Base-by-base conservation (phyloP, 2,113 vertebrate genomes). In the Istiophorus platypterus region DNA sequence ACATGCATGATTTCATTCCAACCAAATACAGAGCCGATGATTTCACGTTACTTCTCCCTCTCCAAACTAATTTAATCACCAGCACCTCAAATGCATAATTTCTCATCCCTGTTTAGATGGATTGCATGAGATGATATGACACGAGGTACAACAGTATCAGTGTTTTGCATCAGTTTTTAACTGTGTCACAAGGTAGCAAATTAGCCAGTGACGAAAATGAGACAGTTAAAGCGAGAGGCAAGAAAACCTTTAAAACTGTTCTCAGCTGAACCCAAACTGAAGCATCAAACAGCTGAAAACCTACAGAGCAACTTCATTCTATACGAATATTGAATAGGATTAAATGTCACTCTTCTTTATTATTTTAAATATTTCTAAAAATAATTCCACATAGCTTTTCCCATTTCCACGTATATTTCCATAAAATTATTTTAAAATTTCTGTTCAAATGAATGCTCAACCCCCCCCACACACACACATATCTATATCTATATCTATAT, bases 1-100 rank as follows among this genome's bases (percentile, higher is more conserved):
- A 57, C 68, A 47, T n/a, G 66, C 57, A 75, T 24, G 65, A 39
- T 67, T 66, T 47, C 67, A 84, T 69, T 80, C 63, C 72, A 63
- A 31, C 22, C 31, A 24, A 72, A 52, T 8, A 51, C 45, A 49
- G n/a, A 39, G 5, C 29, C 17, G 29, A 27, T 45, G 34, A 31
- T 64, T 34, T 63, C 15, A 57, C 34, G 42, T 78, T 14, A 66
- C 15, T 12, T 20, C 18, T 69, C n/a, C 20, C 0, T 64, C 29
- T 42, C 2, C 6, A 31, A 49, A 49, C n/a, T 17, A 51, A 39
- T n/a, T 70, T 2, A 41, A 26, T 12, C n/a, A 69, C 52, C 63
- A 47, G 27, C 22, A 26, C 15, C 52, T 67, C 49, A 10, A 13
- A 15, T 15, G 41, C 41, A 58, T 26, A 24, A 37, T 15, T 5